phyloP scores from a whole-genome alignment of 2,113 vertebrate species.

The Callaeas wilsoni region DNA sequence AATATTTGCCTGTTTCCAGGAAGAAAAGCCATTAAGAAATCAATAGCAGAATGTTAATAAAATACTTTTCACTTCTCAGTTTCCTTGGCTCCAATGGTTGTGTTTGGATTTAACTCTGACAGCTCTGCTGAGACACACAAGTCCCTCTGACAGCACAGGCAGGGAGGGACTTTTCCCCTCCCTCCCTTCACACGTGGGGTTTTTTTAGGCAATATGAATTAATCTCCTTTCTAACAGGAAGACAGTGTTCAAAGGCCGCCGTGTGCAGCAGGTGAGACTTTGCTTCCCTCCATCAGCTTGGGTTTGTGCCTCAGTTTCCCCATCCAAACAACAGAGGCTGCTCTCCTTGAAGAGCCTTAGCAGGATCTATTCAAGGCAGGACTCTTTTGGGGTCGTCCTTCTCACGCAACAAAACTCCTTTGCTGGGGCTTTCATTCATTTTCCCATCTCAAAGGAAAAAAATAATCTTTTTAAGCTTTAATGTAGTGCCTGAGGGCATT shows the following conservation, averaged over 20 bases:
- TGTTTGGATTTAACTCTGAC: neutral
- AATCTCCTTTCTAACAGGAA: neutral
- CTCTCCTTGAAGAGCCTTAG: neutral
- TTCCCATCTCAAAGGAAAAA: neutral
- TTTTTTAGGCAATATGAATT: neutral
- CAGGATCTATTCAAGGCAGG: neutral
- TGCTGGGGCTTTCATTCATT: neutral
- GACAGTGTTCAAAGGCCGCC: neutral
- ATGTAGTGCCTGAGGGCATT: neutral
- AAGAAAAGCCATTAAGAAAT: constrained; percentile 59
- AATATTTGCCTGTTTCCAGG: constrained; percentile 46
- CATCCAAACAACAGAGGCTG: neutral
- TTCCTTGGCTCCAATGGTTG: neutral
- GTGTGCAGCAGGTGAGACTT: neutral
- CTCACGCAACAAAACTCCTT: neutral
- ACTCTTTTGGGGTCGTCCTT: neutral
- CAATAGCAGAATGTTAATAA: constrained; percentile 45
- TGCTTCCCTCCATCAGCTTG: neutral
- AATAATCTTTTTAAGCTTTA: neutral
- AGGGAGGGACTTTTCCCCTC: neutral
- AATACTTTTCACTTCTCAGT: neutral
- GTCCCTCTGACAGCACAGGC: neutral
- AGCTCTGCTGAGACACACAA: neutral
- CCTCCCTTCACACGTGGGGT: neutral
- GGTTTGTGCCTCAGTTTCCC: neutral